Base-by-base conservation (phyloP, 2,113 vertebrate species). In the Hemiprocne comata region DNA sequence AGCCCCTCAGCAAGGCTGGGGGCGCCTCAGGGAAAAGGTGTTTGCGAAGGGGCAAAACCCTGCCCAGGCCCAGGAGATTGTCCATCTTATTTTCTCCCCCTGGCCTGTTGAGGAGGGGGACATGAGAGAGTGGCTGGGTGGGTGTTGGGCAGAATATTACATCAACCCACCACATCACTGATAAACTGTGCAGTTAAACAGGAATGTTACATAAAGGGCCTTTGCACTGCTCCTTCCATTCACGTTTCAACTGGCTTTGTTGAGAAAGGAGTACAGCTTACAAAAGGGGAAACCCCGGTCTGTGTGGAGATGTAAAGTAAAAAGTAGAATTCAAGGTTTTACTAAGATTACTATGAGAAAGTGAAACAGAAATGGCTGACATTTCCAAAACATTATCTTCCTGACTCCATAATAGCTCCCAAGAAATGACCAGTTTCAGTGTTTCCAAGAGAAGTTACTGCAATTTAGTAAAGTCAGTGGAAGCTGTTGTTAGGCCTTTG, bases 21-120 rank as follows among this genome's bases (percentile, higher is more conserved):
- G 17, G 11, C 1, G 2, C 36, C 42, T 14, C 8, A 2, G 34
- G 72, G 38, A 9, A 8, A 64, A 21, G 4, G 0, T 0, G 1
- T 3, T 6, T 14, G 3, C 8, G 17, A 19, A 34, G 33, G 25
- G 17, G 38, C 7, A 31, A 54, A 51, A 6, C 21, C 36, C 29
- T 61, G 21, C 51, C 20, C 29, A 15, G 17, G 9, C 29, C 29
- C 18, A 55, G 0, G 0, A 50, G 17, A 8, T 36, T 88, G 33
- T 87, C 10, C 38, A 25, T 26, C n/a, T 33, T 31, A 40, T 53
- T 58, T 60, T 66, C 57, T 71, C 5, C 29, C 5, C 14, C 29
- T 3, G 2, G 6, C 25, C 40, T 17, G 26, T 17, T 29, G 29
- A 20, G 31, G 38, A 20, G 15, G 7, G 21, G 3, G 6, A 20